Percentiles rank a stretch among this genome's conserved stretches.
Evolutionary conservation across 1,140 invertebrate species (phyloP).

Genomic region (Formica exsecta): DNA sequence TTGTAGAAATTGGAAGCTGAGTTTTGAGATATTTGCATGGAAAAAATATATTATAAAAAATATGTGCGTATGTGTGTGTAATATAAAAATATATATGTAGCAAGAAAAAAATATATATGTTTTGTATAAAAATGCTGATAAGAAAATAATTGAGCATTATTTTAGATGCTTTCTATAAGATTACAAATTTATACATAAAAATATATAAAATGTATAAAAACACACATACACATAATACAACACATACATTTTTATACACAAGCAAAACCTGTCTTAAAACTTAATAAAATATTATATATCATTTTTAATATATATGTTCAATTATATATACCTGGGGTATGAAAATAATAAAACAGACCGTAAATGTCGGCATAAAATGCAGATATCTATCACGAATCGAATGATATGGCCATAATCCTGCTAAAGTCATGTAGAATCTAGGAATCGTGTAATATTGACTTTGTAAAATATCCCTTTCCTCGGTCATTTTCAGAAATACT

Average conservation of each 20-base stretch:
- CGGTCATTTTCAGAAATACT: constrained; percentile 30
- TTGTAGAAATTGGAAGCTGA: neutral
- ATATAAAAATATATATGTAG: no score
- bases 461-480: constrained; percentile 33
- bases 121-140: neutral
- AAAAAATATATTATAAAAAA: neutral
- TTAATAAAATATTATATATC: neutral
- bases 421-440: constrained; percentile 50
- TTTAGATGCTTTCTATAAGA: neutral
- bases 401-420: constrained; percentile 46
- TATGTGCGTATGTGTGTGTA: neutral
- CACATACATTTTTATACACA: neutral
- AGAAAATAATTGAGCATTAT: neutral
- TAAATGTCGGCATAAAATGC: constrained; percentile 34
- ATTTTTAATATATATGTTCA: neutral
- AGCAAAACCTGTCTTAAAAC: neutral
- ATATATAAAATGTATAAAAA: neutral
- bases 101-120: neutral
- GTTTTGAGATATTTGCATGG: neutral
- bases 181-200: neutral
- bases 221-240: neutral
- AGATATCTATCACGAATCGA: constrained; percentile 30
- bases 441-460: constrained; percentile 45
- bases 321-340: constrained; percentile 39
- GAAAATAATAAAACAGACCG: constrained; percentile 34